These are phyloP conservation scores for Sternarchorhynchus goeldii DNA, from an alignment of 2,797 vertebrate species.

Conservation along the genomic window DNA sequence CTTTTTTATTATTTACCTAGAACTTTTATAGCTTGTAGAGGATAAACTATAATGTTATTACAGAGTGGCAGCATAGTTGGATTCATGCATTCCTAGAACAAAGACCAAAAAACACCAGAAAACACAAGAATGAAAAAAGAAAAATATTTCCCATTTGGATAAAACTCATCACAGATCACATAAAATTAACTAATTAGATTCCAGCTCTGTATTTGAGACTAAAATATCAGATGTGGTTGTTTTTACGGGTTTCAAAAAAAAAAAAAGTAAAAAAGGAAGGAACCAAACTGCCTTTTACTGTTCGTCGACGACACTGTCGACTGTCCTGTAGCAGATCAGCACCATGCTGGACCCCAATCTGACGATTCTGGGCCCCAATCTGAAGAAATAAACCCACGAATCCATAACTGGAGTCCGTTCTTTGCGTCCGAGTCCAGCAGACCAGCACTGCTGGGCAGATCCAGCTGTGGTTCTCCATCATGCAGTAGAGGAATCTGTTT, in stretches of 20 bases:
- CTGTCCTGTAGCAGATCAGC: conserved; percentile 60
- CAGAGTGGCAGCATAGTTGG: conserved; percentile 59
- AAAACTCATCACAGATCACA: conserved; percentile 36
- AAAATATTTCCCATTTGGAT: conserved; percentile 45
- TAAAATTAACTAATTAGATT: conserved; percentile 53
- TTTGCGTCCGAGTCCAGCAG: conserved; percentile 2
- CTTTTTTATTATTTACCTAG: conserved; percentile 64
- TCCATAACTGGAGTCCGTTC: conserved; percentile 26
- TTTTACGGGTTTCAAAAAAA: conserved; percentile 52
- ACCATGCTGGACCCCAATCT: conserved; percentile 55
- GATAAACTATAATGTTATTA: conserved; percentile 54
- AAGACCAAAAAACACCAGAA: conserved; percentile 43
- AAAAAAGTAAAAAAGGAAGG: conserved; percentile 12
- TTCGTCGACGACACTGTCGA: conserved; percentile 57
- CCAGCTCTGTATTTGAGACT: conserved; percentile 51
- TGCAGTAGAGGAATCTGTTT: too few relatives aligned
- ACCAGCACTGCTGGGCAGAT: background rate
- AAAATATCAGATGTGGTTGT: conserved; percentile 52
- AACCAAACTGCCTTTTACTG: conserved; percentile 60
- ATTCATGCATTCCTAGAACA: conserved; percentile 58
- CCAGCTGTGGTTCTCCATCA: too few relatives aligned
- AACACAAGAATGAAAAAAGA: conserved; percentile 26
- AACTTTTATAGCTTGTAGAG: conserved; percentile 60
- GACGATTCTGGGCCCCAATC: conserved; percentile 45
- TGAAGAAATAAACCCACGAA: conserved; percentile 58